Percentiles rank a stretch among this genome's conserved stretches.
Conservation (phyloP, 2,888 invertebrate species). For the Eudasyphora cyanicolor region DNA sequence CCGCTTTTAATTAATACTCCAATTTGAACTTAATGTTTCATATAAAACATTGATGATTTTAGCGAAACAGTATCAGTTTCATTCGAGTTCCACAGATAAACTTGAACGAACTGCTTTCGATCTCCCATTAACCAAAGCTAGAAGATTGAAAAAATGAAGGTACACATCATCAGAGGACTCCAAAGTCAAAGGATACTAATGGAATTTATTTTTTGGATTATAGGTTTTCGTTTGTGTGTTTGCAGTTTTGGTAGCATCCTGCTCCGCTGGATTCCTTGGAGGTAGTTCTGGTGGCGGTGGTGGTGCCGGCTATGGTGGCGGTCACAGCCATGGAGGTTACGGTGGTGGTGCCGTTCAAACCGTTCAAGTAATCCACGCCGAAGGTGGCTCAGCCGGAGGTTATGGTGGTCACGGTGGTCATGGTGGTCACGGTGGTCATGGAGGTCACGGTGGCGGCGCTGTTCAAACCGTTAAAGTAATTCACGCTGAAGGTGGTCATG, state of each 20-base stretch:
- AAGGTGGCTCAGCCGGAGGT: neutral
- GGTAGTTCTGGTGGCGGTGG: constrained; percentile 35
- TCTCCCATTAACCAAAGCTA: constrained; percentile 28
- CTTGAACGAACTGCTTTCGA: constrained; percentile 34
- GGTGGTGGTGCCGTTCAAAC: constrained; percentile 54
- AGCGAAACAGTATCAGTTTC: constrained; percentile 52
- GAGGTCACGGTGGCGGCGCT: constrained; percentile 28
- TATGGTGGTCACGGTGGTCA: neutral
- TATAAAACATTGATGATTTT: constrained; percentile 55
- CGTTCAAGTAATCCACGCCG: constrained; percentile 62
- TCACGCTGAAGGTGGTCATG: constrained; percentile 45
- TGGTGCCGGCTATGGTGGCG: constrained; percentile 15
- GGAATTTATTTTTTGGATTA: neutral
- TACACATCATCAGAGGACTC: constrained; percentile 23
- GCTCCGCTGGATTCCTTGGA: constrained; percentile 65
- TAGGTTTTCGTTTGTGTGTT: constrained; percentile 64
- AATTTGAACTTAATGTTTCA: neutral
- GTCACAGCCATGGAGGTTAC: constrained; percentile 19
- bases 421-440: constrained; percentile 26
- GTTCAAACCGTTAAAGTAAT: constrained; percentile 64
- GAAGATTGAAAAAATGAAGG: constrained; percentile 64
- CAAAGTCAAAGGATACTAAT: neutral
- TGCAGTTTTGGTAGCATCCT: constrained; percentile 56
- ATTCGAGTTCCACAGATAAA: constrained; percentile 45
- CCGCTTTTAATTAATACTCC: neutral